Percentiles rank a stretch among this genome's conserved stretches.
Conservation (phyloP, 2,888 invertebrate species). For the Ectropis crepuscularia region DNA sequence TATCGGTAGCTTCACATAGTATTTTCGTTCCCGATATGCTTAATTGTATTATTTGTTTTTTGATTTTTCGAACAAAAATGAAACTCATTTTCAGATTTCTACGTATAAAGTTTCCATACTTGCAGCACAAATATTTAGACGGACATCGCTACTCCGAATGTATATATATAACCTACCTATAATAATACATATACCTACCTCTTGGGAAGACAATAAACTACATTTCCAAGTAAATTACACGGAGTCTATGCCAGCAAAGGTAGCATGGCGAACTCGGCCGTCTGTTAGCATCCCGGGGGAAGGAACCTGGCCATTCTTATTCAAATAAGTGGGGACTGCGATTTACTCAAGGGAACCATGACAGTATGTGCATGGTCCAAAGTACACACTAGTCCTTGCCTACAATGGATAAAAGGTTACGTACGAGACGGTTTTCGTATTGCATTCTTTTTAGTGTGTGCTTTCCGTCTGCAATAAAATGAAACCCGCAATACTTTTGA, state of each 20-base stretch:
- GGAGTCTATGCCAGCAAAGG: constrained; percentile 55
- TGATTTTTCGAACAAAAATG: too few relatives aligned
- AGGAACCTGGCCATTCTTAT: constrained; percentile 74
- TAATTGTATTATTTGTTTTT: too few relatives aligned
- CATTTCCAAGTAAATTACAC: constrained; percentile 55
- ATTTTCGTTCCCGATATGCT: too few relatives aligned
- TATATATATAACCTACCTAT: too few relatives aligned
- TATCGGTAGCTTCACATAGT: too few relatives aligned
- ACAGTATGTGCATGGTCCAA: constrained; percentile 49
- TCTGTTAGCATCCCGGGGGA: constrained; percentile 54
- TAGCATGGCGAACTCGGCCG: constrained; percentile 55
- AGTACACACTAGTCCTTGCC: constrained; percentile 36
- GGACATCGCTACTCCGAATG: too few relatives aligned
- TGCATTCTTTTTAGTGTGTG: constrained; percentile 21
- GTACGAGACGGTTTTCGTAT: constrained; percentile 16
- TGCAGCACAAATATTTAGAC: too few relatives aligned
- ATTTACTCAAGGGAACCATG: constrained; percentile 66
- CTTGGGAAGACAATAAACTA: constrained; percentile 49
- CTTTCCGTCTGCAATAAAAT: constrained; percentile 20
- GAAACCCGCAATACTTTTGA: constrained; percentile 22
- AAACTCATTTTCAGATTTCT: too few relatives aligned
- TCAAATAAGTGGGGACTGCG: constrained; percentile 76
- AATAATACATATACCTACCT: constrained; percentile 31
- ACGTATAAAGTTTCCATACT: too few relatives aligned
- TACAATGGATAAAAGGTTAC: constrained; percentile 28